Percentiles rank a stretch among this genome's conserved stretches.
These are phyloP conservation scores for Dasypolia templi DNA, from an alignment of 2,888 invertebrate species.

Conservation along the genomic window DNA sequence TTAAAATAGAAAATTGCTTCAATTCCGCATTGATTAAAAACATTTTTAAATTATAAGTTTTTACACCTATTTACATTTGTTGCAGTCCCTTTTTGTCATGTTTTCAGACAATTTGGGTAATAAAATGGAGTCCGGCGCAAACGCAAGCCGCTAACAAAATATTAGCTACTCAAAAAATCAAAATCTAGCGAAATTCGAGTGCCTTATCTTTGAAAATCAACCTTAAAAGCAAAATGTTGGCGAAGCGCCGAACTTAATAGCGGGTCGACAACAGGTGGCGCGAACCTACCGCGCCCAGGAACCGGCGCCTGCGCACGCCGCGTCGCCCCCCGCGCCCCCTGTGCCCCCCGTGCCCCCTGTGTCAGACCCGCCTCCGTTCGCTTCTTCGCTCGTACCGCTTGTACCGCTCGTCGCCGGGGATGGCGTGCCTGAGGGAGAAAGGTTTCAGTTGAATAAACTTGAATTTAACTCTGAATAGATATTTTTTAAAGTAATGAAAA, in stretches of 20 bases:
- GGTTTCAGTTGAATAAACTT: not conserved
- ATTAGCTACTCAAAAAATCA: not conserved
- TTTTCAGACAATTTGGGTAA: not conserved
- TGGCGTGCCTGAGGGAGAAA: constrained; percentile 71
- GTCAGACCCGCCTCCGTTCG: constrained; percentile 64
- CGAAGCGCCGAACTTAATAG: constrained; percentile 88
- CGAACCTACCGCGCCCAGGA: constrained; percentile 50
- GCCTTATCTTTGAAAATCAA: constrained; percentile 33
- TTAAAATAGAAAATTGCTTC: not conserved
- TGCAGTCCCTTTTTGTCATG: not conserved
- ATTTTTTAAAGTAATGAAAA: not conserved
- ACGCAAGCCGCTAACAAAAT: not conserved
- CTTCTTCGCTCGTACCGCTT: constrained; percentile 52
- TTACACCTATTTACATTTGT: not conserved
- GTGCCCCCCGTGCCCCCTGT: constrained; percentile 51
- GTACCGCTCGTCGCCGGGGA: constrained; percentile 74
- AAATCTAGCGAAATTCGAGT: constrained; percentile 40
- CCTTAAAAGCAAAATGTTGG: constrained; percentile 68
- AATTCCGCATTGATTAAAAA: not conserved
- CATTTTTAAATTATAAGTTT: not conserved
- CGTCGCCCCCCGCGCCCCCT: constrained; percentile 55
- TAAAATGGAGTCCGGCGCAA: not conserved
- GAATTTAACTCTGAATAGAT: not conserved
- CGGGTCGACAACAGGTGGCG: constrained; percentile 77
- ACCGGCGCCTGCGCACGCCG: constrained; percentile 52